Percentiles rank a stretch among this genome's conserved stretches.
phyloP scores from a whole-genome alignment of 2,888 invertebrate genomes.

The Epinotia brunnichana region DNA sequence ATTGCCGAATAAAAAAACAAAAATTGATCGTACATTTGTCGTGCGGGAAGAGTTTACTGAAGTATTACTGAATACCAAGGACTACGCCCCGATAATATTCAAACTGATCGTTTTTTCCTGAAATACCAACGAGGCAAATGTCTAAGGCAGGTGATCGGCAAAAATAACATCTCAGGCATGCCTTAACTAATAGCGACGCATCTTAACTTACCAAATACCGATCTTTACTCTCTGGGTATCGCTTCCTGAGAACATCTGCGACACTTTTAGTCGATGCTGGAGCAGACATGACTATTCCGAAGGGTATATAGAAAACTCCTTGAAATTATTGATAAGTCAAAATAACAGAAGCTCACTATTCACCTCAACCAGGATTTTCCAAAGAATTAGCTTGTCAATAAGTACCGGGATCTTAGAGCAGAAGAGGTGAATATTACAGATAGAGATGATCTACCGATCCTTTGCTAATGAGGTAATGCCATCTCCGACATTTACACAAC shows the following conservation, averaged over 20 bases:
- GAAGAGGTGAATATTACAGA: no score
- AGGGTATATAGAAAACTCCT: background rate
- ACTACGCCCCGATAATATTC: background rate
- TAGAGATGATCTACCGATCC: no score
- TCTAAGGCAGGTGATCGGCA: background rate
- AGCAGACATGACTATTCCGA: background rate
- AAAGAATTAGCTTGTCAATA: no score
- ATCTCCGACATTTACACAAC: no score
- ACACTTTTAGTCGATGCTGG: background rate
- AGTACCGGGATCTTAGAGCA: no score
- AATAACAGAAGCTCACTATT: no score
- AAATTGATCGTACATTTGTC: background rate
- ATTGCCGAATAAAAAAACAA: background rate
- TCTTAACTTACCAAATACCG: background rate
- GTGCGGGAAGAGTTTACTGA: background rate
- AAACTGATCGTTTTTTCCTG: background rate
- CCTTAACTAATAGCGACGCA: background rate
- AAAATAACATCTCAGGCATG: background rate
- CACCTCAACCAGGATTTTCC: no score
- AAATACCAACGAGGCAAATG: background rate
- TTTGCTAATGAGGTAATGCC: no score
- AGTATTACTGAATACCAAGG: background rate
- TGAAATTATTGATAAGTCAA: no score
- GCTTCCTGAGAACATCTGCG: background rate
- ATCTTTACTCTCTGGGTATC: background rate